Percentiles rank a stretch among this genome's conserved stretches.
Conservation (phyloP, 1,140 invertebrate genomes). For the Sitobion miscanthi region DNA sequence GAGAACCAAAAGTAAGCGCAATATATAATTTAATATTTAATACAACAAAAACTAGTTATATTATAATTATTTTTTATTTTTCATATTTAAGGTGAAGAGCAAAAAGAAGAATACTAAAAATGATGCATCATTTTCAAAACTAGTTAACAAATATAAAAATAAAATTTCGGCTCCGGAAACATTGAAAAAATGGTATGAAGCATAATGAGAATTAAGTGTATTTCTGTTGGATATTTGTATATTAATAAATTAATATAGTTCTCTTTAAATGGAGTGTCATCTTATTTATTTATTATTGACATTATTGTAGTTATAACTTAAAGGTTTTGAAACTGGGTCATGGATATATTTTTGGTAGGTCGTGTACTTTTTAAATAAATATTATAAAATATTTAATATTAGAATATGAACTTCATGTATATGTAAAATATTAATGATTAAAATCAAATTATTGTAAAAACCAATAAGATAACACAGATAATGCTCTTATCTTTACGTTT, state of each 20-base stretch:
- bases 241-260: constrained; percentile 1
- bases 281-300: background rate
- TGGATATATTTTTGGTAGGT: no score
- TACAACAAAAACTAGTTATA: background rate
- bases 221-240: constrained; percentile 24
- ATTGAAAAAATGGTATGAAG: constrained; percentile 57
- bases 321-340: background rate
- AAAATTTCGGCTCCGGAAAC: constrained; percentile 61
- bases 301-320: background rate
- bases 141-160: constrained; percentile 71
- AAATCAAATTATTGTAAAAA: no score
- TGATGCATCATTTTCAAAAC: constrained; percentile 67
- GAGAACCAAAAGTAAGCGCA: constrained; percentile 64
- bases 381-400: no score
- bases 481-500: background rate
- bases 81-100: constrained; percentile 62
- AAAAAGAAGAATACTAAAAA: constrained; percentile 61
- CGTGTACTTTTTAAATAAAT: no score
- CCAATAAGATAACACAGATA: background rate
- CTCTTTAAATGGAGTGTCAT: background rate
- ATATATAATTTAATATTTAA: constrained; percentile 57
- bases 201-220: background rate
- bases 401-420: no score
- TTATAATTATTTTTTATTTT: constrained; percentile 22
- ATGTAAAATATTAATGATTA: no score